Percentiles rank a stretch among this genome's conserved stretches.
Evolutionary conservation across 2,888 invertebrate species (phyloP).

Genomic region (Nemapogon koenigi): DNA sequence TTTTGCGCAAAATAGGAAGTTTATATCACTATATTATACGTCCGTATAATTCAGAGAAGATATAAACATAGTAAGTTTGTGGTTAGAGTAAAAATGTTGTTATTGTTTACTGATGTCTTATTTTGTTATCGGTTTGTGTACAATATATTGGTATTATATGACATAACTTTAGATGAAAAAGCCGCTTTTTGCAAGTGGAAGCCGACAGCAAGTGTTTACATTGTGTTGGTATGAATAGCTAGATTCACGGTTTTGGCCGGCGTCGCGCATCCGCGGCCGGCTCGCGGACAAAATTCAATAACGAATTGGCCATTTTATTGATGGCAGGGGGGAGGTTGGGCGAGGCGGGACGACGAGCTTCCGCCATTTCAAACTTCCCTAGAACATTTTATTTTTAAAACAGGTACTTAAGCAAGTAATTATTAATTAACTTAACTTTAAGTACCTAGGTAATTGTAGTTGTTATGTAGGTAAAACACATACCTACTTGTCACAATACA

Average conservation of each 20-base stretch:
- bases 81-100: slow-evolving; percentile 24
- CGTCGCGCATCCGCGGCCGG: slow-evolving; percentile 54
- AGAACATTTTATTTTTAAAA: too few relatives aligned
- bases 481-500: too few relatives aligned
- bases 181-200: slow-evolving; percentile 49
- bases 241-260: too few relatives aligned
- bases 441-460: too few relatives aligned
- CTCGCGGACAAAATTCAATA: slow-evolving; percentile 61
- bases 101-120: slow-evolving; percentile 38
- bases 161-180: slow-evolving; percentile 52
- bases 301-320: slow-evolving; percentile 67
- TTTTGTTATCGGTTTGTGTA: slow-evolving; percentile 8
- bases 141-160: slow-evolving; percentile 38
- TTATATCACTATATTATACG: slow-evolving; percentile 29
- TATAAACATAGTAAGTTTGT: slow-evolving; percentile 1
- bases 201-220: slow-evolving; percentile 37
- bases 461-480: too few relatives aligned
- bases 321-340: slow-evolving; percentile 61
- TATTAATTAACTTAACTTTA: too few relatives aligned
- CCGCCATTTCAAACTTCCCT: slow-evolving; percentile 43
- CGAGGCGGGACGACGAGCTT: slow-evolving; percentile 55
- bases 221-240: slow-evolving; percentile 41
- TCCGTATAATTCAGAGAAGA: slow-evolving; percentile 14
- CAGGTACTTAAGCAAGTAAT: too few relatives aligned
- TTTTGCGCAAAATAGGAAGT: slow-evolving; percentile 27